These are phyloP conservation scores for Sturmia bella DNA, from an alignment of 2,888 invertebrate species.

Conservation along the genomic window DNA sequence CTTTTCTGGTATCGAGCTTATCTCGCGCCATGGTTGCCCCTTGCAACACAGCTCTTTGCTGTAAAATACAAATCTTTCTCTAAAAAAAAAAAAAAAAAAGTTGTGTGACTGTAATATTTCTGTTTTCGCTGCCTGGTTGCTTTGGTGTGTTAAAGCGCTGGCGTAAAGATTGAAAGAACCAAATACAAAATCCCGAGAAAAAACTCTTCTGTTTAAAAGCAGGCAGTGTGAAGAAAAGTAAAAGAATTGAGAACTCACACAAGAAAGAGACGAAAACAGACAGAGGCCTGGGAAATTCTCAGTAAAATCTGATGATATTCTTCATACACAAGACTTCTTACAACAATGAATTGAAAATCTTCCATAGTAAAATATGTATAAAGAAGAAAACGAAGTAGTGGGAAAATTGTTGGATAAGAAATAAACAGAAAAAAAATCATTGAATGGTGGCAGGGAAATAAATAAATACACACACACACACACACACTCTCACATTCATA, in stretches of 20 bases:
- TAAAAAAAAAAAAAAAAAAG: too few relatives aligned
- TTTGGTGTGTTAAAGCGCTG: not conserved
- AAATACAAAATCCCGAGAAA: slow-evolving; percentile 42
- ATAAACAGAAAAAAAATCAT: slow-evolving; percentile 23
- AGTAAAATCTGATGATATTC: slow-evolving; percentile 53
- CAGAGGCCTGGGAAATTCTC: slow-evolving; percentile 58
- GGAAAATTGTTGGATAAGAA: slow-evolving; percentile 50
- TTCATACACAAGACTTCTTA: slow-evolving; percentile 41
- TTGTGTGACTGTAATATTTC: slow-evolving; percentile 25
- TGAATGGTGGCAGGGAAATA: slow-evolving; percentile 39
- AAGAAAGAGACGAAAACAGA: slow-evolving; percentile 2
- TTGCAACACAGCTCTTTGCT: not conserved
- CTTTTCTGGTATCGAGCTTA: slow-evolving; percentile 45
- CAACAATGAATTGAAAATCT: slow-evolving; percentile 12
- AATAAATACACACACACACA: slow-evolving; percentile 7
- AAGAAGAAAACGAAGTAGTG: slow-evolving; percentile 55
- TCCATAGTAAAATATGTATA: not conserved
- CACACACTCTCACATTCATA: slow-evolving; percentile 3
- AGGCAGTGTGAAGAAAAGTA: slow-evolving; percentile 11
- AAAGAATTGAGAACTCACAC: slow-evolving; percentile 12
- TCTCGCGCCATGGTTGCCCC: not conserved
- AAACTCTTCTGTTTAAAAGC: slow-evolving; percentile 27
- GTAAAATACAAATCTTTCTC: slow-evolving; percentile 32
- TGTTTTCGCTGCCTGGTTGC: not conserved
- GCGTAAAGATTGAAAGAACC: not conserved